A percentile compares a stretch with the other conserved stretches of the same genome.
phyloP scores from a whole-genome alignment of 2,888 invertebrate species.

The Pterostichus madidus region DNA sequence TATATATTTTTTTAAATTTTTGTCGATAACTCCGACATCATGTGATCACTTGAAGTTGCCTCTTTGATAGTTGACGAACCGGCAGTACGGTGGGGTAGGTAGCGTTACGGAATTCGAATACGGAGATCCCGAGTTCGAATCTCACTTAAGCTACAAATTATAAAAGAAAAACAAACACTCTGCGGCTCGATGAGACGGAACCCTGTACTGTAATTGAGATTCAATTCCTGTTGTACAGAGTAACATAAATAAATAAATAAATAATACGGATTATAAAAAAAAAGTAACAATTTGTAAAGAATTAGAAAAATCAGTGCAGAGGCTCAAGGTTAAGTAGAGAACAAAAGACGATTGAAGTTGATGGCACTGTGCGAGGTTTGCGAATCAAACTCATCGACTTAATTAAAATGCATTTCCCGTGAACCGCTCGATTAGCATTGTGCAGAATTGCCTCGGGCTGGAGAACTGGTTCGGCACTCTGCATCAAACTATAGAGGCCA shows the following conservation, averaged over 20 bases:
- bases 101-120: no score
- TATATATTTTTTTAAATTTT: no score
- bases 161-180: no score
- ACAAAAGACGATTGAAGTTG: constrained; percentile 40
- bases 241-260: no score
- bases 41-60: no score
- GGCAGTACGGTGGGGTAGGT: no score
- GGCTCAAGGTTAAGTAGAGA: constrained; percentile 26
- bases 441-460: constrained; percentile 7
- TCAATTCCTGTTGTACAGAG: no score
- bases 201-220: no score
- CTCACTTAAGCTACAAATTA: no score
- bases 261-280: not conserved
- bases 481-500: constrained; percentile 23
- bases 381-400: constrained; percentile 26
- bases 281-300: constrained; percentile 28
- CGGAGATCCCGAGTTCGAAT: no score
- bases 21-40: no score
- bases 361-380: constrained; percentile 25
- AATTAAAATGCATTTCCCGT: constrained; percentile 43
- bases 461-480: constrained; percentile 30
- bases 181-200: no score
- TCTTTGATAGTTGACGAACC: not conserved
- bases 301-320: constrained; percentile 42
- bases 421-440: constrained; percentile 50